Base-by-base conservation (phyloP, 2,888 invertebrate genomes). In the Gasteruption jaculator region DNA sequence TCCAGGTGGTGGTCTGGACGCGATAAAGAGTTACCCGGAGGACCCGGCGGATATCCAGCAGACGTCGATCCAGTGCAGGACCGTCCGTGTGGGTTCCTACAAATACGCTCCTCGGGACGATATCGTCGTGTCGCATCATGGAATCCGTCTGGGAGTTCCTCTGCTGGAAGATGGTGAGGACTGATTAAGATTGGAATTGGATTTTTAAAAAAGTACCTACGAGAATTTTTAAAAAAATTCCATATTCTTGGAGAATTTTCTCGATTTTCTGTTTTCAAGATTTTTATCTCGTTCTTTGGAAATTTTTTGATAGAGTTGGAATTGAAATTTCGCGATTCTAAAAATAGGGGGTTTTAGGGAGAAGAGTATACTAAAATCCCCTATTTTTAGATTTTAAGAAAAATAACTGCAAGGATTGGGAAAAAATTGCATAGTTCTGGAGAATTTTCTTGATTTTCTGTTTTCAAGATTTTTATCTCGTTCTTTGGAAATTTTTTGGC, bases 1-100 rank as follows among this genome's bases (percentile, higher is more conserved):
- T n/a, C n/a, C n/a, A n/a, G n/a, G n/a, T n/a, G n/a, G n/a, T n/a
- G n/a, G n/a, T n/a, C n/a, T n/a, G n/a, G n/a, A n/a, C n/a, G n/a
- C n/a, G n/a, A n/a, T n/a, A n/a, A n/a, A n/a, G n/a, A n/a, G n/a
- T n/a, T n/a, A n/a, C n/a, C n/a, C n/a, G 12, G 48, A 45, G 18
- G 40, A 34, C 22, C 24, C 41, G 15, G 26, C 25, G 21, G 45
- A 47, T 51, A 73, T 74, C 31, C 61, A 76, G 34, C 74, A 74
- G 38, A 78, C 80, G n/a, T 71, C 77, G 32, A 61, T 88, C 8
- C 71, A 74, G 12, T 91, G 91, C 68, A 78, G 87, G 52, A 85
- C 86, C 14, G 81, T 92, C 41, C 77, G 91, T 50, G 84, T 93
- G 64, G 92, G 93, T 25, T 87, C 90, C 11, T 87, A 89, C 65